A percentile compares a stretch with the other conserved stretches of the same genome.
Conservation (phyloP, 2,797 vertebrate genomes). For the Macrochelys suwanniensis region DNA sequence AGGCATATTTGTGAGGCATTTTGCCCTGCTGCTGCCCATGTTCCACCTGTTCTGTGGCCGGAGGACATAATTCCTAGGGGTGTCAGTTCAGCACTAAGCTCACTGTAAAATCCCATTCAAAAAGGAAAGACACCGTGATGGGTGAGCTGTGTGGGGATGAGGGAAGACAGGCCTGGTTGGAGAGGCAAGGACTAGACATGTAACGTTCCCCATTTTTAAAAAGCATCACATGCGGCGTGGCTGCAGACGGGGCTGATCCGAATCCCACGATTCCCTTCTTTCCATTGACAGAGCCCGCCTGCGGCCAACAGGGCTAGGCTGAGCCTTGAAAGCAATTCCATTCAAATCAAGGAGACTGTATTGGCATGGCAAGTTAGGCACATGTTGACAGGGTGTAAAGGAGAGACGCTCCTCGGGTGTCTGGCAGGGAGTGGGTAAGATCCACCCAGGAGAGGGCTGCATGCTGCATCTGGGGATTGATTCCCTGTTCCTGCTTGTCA, state of each 20-base stretch:
- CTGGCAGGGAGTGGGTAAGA: background rate
- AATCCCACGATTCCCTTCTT: background rate
- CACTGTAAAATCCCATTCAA: background rate
- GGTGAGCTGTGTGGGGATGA: background rate
- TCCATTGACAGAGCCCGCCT: background rate
- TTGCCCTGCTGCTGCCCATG: background rate
- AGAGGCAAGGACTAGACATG: background rate
- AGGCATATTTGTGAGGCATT: background rate
- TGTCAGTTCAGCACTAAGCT: background rate
- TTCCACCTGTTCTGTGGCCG: background rate
- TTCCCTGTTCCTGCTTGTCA: background rate
- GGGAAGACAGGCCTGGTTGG: background rate
- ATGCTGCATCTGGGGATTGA: background rate
- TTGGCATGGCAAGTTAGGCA: background rate
- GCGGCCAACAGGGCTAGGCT: background rate
- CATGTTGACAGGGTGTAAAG: background rate
- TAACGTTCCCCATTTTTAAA: background rate
- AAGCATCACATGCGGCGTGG: background rate
- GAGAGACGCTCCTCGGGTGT: background rate
- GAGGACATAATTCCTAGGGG: background rate
- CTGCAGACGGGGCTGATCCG: accelerated
- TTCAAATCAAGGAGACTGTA: background rate
- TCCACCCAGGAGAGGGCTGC: background rate
- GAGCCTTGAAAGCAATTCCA: background rate
- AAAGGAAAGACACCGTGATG: background rate